phyloP scores from a whole-genome alignment of 2,113 vertebrate species.

The Phaethon lepturus region DNA sequence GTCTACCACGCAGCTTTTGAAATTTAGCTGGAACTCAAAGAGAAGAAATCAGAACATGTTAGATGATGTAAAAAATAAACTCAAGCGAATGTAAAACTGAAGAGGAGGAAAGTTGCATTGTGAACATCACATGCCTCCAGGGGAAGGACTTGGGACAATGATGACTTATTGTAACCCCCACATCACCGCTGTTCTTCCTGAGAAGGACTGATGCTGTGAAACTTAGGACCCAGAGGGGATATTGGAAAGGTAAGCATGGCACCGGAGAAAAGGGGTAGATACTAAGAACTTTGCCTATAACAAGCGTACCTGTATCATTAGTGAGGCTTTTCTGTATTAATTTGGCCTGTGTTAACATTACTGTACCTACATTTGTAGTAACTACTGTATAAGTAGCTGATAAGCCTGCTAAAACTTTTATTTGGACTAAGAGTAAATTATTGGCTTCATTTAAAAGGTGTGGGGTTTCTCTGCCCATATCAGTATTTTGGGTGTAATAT shows the following conservation, averaged over 20 bases:
- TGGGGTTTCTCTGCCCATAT: neutral
- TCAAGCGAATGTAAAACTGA: neutral
- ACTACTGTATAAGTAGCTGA: neutral
- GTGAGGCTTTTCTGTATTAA: neutral
- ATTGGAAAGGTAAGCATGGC: neutral
- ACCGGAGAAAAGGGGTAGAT: neutral
- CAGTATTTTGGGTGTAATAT: neutral
- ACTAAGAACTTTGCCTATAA: neutral
- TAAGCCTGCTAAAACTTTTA: neutral
- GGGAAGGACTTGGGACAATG: neutral
- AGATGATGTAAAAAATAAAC: neutral
- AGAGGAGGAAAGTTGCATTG: neutral
- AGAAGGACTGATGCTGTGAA: neutral
- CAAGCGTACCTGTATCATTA: neutral
- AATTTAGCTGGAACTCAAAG: neutral
- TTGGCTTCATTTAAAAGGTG: neutral
- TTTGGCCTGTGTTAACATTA: neutral
- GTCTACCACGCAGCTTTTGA: neutral
- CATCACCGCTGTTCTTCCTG: neutral
- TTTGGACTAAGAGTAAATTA: neutral
- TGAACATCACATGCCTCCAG: rapidly evolving
- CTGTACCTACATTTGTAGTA: neutral
- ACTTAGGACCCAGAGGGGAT: neutral
- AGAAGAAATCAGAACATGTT: neutral
- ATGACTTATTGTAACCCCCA: neutral